Base-by-base conservation (phyloP, 2,113 vertebrate genomes). In the Dunckerocampus dactyliophorus region DNA sequence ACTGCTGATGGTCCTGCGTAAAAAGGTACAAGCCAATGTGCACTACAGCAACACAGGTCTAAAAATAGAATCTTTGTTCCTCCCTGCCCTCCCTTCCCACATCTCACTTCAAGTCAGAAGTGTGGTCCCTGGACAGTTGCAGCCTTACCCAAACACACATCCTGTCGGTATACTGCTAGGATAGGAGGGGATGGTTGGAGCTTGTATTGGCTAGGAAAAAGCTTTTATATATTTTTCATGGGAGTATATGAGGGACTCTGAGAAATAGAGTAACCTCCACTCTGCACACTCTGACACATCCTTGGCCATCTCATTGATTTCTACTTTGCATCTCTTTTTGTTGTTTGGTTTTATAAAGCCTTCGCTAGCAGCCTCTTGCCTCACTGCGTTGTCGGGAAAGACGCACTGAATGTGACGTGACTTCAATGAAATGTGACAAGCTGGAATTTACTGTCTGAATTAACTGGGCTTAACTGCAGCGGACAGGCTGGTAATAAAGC, bases 1-100 rank as follows among this genome's bases (percentile, higher is more conserved):
- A 59, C 9, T 6, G 45, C 20, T 28, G 20, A 15, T n/a, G 24
- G 22, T 22, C n/a, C 14, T 50, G 19, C 28, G 20, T 73, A n/a
- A 31, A 53, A 47, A 66, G 53, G 67, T 47, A 47, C 7, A 42
- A 76, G 70, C 63, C 61, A 19, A 12, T 20, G 73, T 60, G 77
- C 74, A 61, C 77, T 77, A 74, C 73, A 67, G 83, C 87, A 89
- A 85, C 81, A 72, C 75, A 10, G 47, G 34, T 69, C 85, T 89
- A 90, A 88, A 89, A 89, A 89, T 90, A 90, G 83, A 75, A 49
- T 65, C 69, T 80, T 80, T 75, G 72, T 81, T 80, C 66, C 84
- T 76, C 79, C 65, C 65, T 70, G 59, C 13, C 75, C 79, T 81
- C 56, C 76, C 59, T 72, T 57, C 81, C 76, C 62, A 59, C 43